Conservation (phyloP, 2,797 vertebrate genomes). For the Sebastes hubbsi region DNA sequence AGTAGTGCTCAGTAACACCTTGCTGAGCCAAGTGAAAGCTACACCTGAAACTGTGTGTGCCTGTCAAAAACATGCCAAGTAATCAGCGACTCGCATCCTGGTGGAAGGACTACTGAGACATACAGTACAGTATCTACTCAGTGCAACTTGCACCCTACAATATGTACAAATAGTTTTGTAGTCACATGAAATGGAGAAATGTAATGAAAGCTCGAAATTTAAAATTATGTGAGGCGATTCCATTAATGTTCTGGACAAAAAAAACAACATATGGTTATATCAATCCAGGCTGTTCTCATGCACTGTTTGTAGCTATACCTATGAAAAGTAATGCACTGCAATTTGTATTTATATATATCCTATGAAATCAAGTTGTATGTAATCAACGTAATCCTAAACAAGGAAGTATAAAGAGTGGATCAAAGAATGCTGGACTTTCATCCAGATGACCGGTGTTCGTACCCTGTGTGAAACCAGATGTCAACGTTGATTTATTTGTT, state of each 20-base stretch:
- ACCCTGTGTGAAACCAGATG: too few species aligned
- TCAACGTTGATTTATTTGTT: too few species aligned
- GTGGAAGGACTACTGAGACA: neutral
- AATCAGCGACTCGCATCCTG: constrained; percentile 21
- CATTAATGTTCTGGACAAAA: neutral
- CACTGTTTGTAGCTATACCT: too few species aligned
- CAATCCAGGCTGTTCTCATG: too few species aligned
- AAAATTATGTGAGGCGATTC: neutral
- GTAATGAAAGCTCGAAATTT: neutral
- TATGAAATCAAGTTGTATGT: too few species aligned
- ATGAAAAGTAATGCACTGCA: too few species aligned
- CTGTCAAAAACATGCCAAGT: constrained; percentile 11
- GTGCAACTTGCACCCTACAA: neutral
- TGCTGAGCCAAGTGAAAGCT: constrained; percentile 4
- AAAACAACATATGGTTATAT: neutral
- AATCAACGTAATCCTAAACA: too few species aligned
- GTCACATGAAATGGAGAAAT: neutral
- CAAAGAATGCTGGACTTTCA: too few species aligned
- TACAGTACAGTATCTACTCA: neutral
- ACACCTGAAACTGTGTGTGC: neutral
- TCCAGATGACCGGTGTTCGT: too few species aligned
- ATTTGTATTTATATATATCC: too few species aligned
- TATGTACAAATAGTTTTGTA: neutral
- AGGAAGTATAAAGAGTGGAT: too few species aligned
- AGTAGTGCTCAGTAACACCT: neutral